phyloP scores from a whole-genome alignment of 2,797 vertebrate species.

The Perodicticus potto region DNA sequence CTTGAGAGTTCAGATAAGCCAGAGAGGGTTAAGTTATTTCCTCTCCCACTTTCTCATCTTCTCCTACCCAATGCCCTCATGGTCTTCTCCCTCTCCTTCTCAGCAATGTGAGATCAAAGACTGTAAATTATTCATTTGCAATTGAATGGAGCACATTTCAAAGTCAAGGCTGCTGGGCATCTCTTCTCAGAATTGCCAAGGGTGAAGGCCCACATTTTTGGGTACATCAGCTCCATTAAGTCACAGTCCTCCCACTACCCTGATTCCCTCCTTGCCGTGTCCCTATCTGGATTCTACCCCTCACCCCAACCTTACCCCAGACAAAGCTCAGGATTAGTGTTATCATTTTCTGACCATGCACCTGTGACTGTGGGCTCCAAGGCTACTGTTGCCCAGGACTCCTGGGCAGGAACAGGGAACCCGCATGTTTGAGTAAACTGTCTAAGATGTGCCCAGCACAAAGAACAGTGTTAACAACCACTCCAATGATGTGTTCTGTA shows the following conservation, averaged over 20 bases:
- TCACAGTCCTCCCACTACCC: not conserved
- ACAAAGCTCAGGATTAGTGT: not conserved
- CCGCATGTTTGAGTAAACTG: not conserved
- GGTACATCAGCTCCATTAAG: not conserved
- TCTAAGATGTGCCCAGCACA: not conserved
- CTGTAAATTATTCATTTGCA: slow-evolving; percentile 67
- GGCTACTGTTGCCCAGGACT: not conserved
- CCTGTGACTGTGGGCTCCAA: not conserved
- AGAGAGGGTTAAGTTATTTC: not conserved
- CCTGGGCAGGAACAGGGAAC: not conserved
- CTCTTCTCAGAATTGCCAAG: slow-evolving; percentile 48
- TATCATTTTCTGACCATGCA: too few species aligned
- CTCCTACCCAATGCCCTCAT: not conserved
- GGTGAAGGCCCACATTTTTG: slow-evolving; percentile 33
- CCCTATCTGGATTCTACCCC: not conserved
- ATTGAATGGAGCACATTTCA: slow-evolving; percentile 64
- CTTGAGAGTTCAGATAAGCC: not conserved
- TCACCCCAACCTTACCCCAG: not conserved
- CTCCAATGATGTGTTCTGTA: rapidly evolving
- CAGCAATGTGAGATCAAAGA: slow-evolving; percentile 56
- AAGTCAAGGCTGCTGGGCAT: slow-evolving; percentile 54
- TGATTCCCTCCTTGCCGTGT: not conserved
- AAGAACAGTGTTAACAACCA: not conserved
- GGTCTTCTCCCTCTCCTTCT: slow-evolving; percentile 27
- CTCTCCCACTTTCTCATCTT: not conserved